A percentile compares a stretch with the other conserved stretches of the same genome.
Evolutionary conservation across 2,888 invertebrate species (phyloP).

Genomic region (Drosophila merina): DNA sequence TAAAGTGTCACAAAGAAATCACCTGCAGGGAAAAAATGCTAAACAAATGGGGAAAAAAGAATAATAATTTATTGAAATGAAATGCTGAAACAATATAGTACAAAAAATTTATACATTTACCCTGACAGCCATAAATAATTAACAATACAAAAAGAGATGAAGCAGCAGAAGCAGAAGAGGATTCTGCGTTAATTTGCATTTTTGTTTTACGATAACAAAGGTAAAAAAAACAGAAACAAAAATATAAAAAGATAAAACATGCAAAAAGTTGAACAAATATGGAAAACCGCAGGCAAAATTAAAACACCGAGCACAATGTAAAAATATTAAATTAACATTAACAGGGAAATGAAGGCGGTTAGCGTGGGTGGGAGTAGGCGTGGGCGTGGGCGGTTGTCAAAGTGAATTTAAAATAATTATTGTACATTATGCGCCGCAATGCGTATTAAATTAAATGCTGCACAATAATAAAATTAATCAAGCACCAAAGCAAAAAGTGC

Average conservation of each 20-base stretch:
- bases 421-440: slow-evolving; percentile 69
- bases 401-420: slow-evolving; percentile 79
- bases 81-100: slow-evolving; percentile 48
- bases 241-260: slow-evolving; percentile 4
- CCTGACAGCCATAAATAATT: slow-evolving; percentile 74
- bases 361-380: not conserved
- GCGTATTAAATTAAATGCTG: slow-evolving; percentile 77
- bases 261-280: slow-evolving; percentile 44
- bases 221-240: slow-evolving; percentile 29
- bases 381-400: slow-evolving; percentile 57
- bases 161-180: slow-evolving; percentile 30
- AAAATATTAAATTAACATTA: slow-evolving; percentile 78
- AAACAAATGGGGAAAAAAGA: slow-evolving; percentile 18
- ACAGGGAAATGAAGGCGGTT: slow-evolving; percentile 43
- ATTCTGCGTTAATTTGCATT: slow-evolving; percentile 77
- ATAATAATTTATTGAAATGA: slow-evolving; percentile 72
- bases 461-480: slow-evolving; percentile 78
- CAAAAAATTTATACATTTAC: slow-evolving; percentile 31
- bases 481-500: slow-evolving; percentile 44
- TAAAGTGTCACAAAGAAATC: slow-evolving; percentile 46
- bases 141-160: slow-evolving; percentile 57
- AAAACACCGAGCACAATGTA: slow-evolving; percentile 71
- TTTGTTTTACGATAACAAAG: slow-evolving; percentile 71
- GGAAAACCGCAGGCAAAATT: slow-evolving; percentile 63
- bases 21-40: slow-evolving; percentile 12